A percentile compares a stretch with the other conserved stretches of the same genome.
These are phyloP conservation scores for Spodoptera exigua DNA, from an alignment of 2,888 invertebrate species.

Conservation along the genomic window DNA sequence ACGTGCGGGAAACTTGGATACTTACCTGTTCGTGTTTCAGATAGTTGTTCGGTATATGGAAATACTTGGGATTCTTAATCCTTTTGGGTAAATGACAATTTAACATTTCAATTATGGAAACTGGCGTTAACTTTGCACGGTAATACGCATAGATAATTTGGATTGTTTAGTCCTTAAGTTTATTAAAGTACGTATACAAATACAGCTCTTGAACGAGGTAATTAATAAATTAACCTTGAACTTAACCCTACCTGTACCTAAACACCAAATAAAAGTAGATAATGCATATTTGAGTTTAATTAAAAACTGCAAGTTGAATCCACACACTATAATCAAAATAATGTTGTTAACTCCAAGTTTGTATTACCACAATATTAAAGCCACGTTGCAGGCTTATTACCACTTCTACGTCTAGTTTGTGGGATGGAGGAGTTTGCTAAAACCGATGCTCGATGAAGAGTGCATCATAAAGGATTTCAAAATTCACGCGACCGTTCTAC, in stretches of 20 bases:
- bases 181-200: too few relatives aligned
- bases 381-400: conserved; percentile 22
- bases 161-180: too few relatives aligned
- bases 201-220: too few relatives aligned
- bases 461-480: conserved; percentile 17
- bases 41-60: conserved; percentile 19
- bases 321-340: conserved; percentile 21
- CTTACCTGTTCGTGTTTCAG: conserved; percentile 39
- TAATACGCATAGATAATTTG: too few relatives aligned
- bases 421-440: conserved; percentile 31
- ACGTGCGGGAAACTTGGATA: conserved; percentile 45
- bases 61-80: conserved; percentile 25
- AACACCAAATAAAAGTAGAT: too few relatives aligned
- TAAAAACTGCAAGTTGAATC: conserved; percentile 4
- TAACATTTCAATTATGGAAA: conserved; percentile 25
- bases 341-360: conserved; percentile 15
- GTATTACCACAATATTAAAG: neutral
- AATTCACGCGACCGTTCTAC: conserved; percentile 21
- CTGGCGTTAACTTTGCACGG: conserved; percentile 3
- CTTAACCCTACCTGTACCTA: too few relatives aligned
- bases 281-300: neutral
- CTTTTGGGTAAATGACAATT: conserved; percentile 27
- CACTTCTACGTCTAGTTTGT: conserved; percentile 27
- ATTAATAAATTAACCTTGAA: too few relatives aligned
- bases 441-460: conserved; percentile 21